Conservation (phyloP, 2,113 vertebrate genomes). For the Trematocara marginatum region DNA sequence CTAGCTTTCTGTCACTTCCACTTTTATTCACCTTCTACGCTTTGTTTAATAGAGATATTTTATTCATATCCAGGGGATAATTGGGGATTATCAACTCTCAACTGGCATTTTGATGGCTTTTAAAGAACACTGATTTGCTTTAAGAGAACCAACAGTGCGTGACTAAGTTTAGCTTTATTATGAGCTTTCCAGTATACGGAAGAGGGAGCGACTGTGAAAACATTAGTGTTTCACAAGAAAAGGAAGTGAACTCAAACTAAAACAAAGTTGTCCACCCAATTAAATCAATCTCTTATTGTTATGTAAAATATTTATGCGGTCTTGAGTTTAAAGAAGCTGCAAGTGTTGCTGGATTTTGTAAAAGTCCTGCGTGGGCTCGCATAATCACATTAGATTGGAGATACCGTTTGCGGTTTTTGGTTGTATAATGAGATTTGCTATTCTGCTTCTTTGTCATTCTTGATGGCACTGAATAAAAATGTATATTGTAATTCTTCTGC, state of each 20-base stretch:
- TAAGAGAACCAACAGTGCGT: not conserved
- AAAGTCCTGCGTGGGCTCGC: not conserved
- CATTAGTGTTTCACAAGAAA: not conserved
- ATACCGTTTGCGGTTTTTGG: not conserved
- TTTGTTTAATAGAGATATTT: constrained; percentile 29
- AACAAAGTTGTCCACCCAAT: not conserved
- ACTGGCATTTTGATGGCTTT: constrained; percentile 36
- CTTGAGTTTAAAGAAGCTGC: not conserved
- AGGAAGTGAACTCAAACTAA: not conserved
- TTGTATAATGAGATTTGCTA: not conserved
- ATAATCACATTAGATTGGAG: not conserved
- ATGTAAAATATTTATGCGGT: not conserved
- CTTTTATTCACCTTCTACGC: not conserved
- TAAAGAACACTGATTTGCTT: constrained; percentile 1
- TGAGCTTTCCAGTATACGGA: not conserved
- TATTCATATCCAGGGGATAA: constrained; percentile 27
- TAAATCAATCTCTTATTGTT: not conserved
- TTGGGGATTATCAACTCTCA: constrained; percentile 35
- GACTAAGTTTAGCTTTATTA: not conserved
- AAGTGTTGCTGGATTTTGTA: not conserved
- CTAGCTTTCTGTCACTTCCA: not conserved
- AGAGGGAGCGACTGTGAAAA: not conserved
- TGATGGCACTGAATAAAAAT: not conserved
- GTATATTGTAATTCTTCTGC: not conserved
- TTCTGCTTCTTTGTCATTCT: not conserved